Conservation (phyloP, 2,113 vertebrate genomes). For the Pseudorectes ferrugineus region DNA sequence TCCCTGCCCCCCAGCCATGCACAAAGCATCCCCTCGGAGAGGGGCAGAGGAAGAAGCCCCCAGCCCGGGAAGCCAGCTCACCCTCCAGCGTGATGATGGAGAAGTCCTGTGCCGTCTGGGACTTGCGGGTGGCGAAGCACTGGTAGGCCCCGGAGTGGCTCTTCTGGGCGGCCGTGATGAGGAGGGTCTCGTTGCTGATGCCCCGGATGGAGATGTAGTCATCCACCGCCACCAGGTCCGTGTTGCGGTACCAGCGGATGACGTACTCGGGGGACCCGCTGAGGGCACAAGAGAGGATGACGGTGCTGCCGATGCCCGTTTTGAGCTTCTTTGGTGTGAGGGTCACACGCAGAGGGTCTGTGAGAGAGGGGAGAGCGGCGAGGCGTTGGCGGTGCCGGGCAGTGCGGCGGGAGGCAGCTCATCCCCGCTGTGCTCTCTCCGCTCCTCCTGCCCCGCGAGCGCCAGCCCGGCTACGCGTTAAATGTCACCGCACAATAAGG, state of each 20-base stretch:
- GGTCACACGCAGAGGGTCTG: slow-evolving; percentile 94
- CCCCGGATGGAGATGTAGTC: slow-evolving; percentile 96
- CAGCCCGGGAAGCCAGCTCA: slow-evolving; percentile 26
- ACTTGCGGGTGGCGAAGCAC: slow-evolving; percentile 93
- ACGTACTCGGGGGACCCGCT: slow-evolving; percentile 91
- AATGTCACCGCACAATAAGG: slow-evolving; percentile 75
- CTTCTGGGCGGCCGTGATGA: slow-evolving; percentile 94
- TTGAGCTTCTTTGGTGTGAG: slow-evolving; percentile 98
- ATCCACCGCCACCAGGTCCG: slow-evolving; percentile 84
- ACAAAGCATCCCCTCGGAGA: neutral
- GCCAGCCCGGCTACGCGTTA: fast-evolving
- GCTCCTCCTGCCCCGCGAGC: neutral
- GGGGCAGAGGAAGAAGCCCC: neutral
- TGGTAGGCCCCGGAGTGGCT: slow-evolving; percentile 97
- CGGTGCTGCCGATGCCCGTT: slow-evolving; percentile 96
- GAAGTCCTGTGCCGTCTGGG: slow-evolving; percentile 94
- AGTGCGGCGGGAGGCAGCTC: fast-evolving
- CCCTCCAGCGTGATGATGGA: slow-evolving; percentile 94
- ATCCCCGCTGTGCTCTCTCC: fast-evolving
- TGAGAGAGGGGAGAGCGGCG: neutral
- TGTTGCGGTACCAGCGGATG: slow-evolving; percentile 96
- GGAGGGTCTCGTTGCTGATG: slow-evolving; percentile 92
- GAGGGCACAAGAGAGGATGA: slow-evolving; percentile 93
- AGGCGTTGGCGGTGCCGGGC: neutral
- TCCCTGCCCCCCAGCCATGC: neutral